A percentile compares a stretch with the other conserved stretches of the same genome.
Conservation (phyloP, 2,888 invertebrate genomes). For the Oscheius sp. region DNA sequence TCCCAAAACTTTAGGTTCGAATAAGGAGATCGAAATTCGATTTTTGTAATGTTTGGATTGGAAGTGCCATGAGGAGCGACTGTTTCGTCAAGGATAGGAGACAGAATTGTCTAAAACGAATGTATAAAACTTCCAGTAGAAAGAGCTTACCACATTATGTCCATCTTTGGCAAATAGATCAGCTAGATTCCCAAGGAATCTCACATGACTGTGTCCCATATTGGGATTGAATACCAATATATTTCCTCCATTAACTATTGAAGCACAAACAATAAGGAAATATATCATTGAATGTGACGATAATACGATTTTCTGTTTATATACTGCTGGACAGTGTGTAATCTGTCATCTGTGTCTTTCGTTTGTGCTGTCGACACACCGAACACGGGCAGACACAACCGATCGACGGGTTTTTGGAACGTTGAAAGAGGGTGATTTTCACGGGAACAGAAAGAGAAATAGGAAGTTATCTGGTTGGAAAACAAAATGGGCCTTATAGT, state of each 20-base stretch:
- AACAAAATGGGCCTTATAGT: too few species aligned
- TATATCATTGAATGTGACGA: background rate
- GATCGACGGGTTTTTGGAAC: too few species aligned
- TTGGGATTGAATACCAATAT: constrained; percentile 12
- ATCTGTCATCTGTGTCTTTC: too few species aligned
- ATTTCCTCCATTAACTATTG: constrained; percentile 4
- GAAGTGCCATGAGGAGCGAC: constrained; percentile 3
- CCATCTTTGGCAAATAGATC: constrained; percentile 23
- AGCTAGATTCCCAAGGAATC: constrained; percentile 19
- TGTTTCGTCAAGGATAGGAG: constrained; percentile 8
- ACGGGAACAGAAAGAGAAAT: too few species aligned
- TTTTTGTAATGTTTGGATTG: constrained; percentile 9
- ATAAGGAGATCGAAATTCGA: background rate
- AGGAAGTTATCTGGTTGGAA: too few species aligned
- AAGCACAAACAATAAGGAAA: background rate
- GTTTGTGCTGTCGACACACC: background rate
- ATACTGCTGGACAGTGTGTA: too few species aligned
- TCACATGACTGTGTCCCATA: constrained; percentile 23
- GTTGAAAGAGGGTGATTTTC: too few species aligned
- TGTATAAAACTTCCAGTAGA: background rate
- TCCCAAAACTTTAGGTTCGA: background rate
- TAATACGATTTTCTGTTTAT: too few species aligned
- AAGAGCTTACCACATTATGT: constrained; percentile 28
- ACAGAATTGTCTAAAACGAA: constrained; percentile 2
- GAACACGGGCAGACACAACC: background rate